A percentile compares a stretch with the other conserved stretches of the same genome.
Conservation (phyloP, 2,113 vertebrate genomes). For the Pipa parva region DNA sequence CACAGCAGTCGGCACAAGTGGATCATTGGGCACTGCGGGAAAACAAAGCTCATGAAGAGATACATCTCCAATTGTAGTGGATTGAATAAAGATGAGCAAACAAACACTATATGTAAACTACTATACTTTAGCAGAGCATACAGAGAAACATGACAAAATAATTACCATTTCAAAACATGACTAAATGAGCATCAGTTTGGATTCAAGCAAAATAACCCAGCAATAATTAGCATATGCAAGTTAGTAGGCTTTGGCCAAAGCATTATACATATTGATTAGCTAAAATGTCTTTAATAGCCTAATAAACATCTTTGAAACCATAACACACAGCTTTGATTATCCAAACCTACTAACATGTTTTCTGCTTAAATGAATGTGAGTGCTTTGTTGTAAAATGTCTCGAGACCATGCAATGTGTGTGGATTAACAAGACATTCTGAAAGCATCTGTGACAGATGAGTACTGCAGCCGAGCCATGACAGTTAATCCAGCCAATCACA, state of each 20-base stretch:
- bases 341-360: background rate
- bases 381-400: background rate
- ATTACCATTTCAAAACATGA: background rate
- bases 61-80: constrained; percentile 48
- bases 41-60: constrained; percentile 81
- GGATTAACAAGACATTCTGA: constrained; percentile 9
- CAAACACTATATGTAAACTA: constrained; percentile 38
- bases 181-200: background rate
- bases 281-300: background rate
- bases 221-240: background rate
- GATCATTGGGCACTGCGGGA: constrained; percentile 94
- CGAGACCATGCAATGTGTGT: constrained; percentile 16
- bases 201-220: background rate
- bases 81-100: constrained; percentile 46
- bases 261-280: no score
- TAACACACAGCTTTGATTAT: background rate
- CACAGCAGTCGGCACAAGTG: constrained; percentile 97
- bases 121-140: constrained; percentile 33
- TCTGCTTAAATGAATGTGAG: constrained; percentile 18
- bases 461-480: constrained; percentile 8
- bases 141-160: constrained; percentile 13
- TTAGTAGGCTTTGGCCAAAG: background rate
- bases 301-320: background rate
- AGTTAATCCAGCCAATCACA: constrained; percentile 14
- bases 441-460: constrained; percentile 16